Evolutionary conservation across 2,888 invertebrate genomes (phyloP).

Genomic region (Xestia rhomboidea): DNA sequence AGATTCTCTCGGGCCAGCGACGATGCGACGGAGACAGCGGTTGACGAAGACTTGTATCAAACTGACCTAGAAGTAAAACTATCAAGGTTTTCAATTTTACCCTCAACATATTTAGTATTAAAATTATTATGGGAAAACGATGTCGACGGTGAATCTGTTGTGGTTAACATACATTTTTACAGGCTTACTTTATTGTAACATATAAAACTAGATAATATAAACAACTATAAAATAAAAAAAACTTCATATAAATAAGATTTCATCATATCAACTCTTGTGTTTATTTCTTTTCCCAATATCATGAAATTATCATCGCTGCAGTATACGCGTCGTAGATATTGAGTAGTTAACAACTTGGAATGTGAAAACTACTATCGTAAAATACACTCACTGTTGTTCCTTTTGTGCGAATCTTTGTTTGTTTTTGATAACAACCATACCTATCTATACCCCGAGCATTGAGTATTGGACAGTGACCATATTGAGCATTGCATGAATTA

Average conservation of each 20-base stretch:
- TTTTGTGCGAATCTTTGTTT: background rate
- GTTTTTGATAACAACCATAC: background rate
- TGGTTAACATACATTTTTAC: too few relatives aligned
- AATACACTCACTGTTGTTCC: background rate
- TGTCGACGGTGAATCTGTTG: background rate
- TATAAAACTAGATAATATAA: background rate
- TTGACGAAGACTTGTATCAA: conserved; percentile 1
- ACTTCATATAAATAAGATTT: background rate
- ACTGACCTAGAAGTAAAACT: conserved; percentile 27
- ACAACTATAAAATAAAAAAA: too few relatives aligned
- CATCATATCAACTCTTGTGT: background rate
- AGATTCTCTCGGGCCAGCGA: background rate
- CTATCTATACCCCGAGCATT: background rate
- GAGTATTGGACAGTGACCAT: background rate
- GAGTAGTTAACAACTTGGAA: background rate
- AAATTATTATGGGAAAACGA: background rate
- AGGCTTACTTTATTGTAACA: background rate
- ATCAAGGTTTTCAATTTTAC: background rate
- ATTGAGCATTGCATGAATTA: too few relatives aligned
- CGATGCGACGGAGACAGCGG: background rate
- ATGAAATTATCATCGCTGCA: background rate
- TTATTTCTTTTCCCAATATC: background rate
- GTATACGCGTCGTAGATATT: background rate
- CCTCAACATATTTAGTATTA: background rate
- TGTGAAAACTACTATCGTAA: background rate